phyloP scores from a whole-genome alignment of 2,113 vertebrate species.

The Coptodon bakossiorum region DNA sequence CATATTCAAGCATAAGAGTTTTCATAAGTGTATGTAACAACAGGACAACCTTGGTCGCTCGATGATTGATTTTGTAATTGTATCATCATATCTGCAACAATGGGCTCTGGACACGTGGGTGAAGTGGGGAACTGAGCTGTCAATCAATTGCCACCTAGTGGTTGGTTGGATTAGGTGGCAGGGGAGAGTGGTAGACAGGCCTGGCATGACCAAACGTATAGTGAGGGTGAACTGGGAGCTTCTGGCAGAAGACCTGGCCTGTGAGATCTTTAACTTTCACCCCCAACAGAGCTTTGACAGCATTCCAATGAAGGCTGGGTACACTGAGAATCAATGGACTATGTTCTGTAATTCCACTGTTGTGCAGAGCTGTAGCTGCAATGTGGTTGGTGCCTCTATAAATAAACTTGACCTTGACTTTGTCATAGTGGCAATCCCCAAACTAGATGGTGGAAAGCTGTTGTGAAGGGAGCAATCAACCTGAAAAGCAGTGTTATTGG shows the following conservation, averaged over 20 bases:
- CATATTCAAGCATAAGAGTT: too few relatives aligned
- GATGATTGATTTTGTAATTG: neutral
- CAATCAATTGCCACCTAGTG: neutral
- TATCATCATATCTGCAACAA: neutral
- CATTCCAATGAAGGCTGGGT: neutral
- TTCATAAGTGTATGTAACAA: too few relatives aligned
- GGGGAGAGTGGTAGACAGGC: neutral
- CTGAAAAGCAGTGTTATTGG: neutral
- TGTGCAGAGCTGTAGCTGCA: neutral
- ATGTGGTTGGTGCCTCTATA: neutral
- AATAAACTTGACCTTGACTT: neutral
- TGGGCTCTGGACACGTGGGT: rapidly evolving
- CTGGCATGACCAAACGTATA: neutral
- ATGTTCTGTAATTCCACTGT: neutral
- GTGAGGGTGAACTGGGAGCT: neutral
- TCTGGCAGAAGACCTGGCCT: neutral
- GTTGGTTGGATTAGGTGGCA: neutral
- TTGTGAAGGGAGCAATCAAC: neutral
- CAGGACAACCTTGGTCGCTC: neutral
- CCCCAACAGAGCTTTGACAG: neutral
- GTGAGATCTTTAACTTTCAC: neutral
- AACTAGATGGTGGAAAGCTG: neutral
- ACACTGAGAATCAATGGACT: neutral
- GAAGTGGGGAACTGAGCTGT: neutral
- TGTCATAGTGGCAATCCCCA: neutral